These are phyloP conservation scores for Balaeniceps rex DNA, from an alignment of 2,113 vertebrate species.

Conservation along the genomic window DNA sequence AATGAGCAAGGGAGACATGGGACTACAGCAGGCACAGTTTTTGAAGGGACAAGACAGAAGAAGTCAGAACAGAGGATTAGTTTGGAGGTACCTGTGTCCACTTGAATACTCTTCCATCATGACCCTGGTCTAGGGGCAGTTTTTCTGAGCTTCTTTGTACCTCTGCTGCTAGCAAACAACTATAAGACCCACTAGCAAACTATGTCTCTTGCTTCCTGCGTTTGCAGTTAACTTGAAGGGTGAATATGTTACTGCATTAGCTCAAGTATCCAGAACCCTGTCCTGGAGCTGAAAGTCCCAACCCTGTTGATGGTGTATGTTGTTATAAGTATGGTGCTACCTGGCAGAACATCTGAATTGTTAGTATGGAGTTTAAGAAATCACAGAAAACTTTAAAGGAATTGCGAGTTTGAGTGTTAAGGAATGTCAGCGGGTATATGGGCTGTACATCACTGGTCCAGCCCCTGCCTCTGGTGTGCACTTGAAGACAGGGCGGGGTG, in stretches of 20 bases:
- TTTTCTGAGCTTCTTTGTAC: not conserved
- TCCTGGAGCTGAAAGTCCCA: not conserved
- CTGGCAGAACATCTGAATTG: not conserved
- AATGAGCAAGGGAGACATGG: not conserved
- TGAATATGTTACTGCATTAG: not conserved
- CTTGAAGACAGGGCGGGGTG: not conserved
- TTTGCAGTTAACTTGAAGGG: not conserved
- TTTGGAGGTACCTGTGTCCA: not conserved
- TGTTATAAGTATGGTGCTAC: not conserved
- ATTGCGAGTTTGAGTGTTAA: not conserved
- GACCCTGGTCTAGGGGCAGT: not conserved
- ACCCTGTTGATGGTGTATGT: not conserved
- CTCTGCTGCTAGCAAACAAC: not conserved
- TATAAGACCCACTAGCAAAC: not conserved
- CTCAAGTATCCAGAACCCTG: not conserved
- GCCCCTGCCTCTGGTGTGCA: not conserved
- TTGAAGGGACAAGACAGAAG: not conserved
- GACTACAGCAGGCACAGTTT: not conserved
- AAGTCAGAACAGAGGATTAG: not conserved
- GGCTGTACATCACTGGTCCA: not conserved
- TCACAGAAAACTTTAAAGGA: not conserved
- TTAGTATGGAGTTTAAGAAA: not conserved
- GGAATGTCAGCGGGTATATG: not conserved
- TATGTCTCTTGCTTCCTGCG: not conserved
- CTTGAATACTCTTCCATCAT: not conserved